Conservation (phyloP, 2,113 vertebrate genomes). For the Eudorcas thomsonii region DNA sequence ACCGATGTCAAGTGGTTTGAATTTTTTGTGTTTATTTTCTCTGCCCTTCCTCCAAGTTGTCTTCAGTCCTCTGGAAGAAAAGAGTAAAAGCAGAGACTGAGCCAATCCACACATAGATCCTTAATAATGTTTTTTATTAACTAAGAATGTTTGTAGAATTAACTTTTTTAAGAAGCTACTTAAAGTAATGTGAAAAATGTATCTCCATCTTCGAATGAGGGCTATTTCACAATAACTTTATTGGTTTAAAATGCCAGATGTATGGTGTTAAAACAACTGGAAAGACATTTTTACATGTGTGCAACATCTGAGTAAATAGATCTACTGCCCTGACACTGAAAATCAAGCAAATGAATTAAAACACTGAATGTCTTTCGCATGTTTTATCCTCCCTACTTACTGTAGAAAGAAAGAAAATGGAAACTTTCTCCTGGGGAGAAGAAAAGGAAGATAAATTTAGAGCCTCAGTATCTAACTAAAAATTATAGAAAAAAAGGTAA, state of each 20-base stretch:
- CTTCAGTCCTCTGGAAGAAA: neutral
- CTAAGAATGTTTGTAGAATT: neutral
- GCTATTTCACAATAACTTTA: neutral
- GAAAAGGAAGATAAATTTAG: neutral
- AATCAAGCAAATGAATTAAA: conserved; percentile 16
- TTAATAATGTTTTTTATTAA: neutral
- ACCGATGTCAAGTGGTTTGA: neutral
- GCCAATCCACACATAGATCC: neutral
- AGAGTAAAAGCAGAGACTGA: neutral
- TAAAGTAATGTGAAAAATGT: neutral
- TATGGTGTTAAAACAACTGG: neutral
- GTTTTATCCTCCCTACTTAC: neutral
- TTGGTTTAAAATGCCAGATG: conserved; percentile 11
- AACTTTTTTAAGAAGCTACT: neutral
- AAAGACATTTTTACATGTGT: conserved; percentile 10
- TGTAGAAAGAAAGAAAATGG: neutral
- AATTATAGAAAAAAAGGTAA: neutral
- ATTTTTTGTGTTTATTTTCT: neutral
- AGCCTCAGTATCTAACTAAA: neutral
- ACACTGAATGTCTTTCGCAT: neutral
- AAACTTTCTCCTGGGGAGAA: neutral
- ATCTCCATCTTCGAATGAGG: neutral
- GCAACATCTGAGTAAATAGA: neutral
- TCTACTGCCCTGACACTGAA: neutral
- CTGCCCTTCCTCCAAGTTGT: neutral